phyloP scores from a whole-genome alignment of 2,888 invertebrate genomes.

The Melanotus villosus region DNA sequence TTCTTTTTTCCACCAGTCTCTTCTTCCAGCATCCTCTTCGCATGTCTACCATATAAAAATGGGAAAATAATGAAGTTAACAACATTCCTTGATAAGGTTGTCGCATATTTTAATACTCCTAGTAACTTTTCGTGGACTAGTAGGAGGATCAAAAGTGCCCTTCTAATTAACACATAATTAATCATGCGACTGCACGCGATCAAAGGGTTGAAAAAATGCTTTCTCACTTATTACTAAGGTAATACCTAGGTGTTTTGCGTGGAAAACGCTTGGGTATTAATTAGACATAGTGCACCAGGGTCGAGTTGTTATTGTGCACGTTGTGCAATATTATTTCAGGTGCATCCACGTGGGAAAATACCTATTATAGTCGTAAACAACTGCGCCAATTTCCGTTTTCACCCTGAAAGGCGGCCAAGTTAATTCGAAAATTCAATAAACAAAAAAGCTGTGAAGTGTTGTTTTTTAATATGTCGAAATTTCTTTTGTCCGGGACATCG shows the following conservation, averaged over 20 bases:
- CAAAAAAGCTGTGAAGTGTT: not conserved
- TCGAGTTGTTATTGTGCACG: conserved; percentile 3
- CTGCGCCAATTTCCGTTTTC: conserved; percentile 1
- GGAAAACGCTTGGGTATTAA: not conserved
- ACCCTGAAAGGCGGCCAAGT: not conserved
- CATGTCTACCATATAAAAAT: not conserved
- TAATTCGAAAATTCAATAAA: not conserved
- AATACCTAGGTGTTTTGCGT: conserved; percentile 10
- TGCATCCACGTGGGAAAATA: conserved; percentile 6
- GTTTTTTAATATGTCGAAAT: not conserved
- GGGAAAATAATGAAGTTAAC: not conserved
- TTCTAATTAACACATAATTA: too few species aligned
- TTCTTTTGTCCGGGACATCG: not conserved
- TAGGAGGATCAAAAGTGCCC: too few species aligned
- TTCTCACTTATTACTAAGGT: conserved; percentile 4
- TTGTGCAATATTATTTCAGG: conserved; percentile 1
- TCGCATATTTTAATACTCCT: not conserved
- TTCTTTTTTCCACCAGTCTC: too few species aligned
- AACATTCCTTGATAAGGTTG: not conserved
- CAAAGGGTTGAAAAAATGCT: not conserved
- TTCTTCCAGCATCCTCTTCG: too few species aligned
- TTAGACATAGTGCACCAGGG: conserved; percentile 26
- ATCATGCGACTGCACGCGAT: too few species aligned
- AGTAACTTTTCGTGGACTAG: too few species aligned
- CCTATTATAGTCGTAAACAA: not conserved